A percentile compares a stretch with the other conserved stretches of the same genome.
Conservation (phyloP, 2,797 vertebrate species). For the Todus mexicanus region DNA sequence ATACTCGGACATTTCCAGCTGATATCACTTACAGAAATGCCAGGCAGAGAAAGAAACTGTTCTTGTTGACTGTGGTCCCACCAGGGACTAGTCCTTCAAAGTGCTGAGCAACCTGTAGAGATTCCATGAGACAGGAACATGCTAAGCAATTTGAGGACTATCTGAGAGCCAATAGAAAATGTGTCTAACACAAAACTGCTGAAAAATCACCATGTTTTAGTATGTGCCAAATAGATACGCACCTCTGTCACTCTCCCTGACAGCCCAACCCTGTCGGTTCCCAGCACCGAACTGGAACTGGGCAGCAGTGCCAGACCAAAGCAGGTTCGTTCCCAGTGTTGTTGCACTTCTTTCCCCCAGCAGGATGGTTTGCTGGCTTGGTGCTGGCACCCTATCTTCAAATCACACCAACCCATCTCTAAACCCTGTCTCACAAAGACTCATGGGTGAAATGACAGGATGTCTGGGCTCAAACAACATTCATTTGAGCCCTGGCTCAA, state of each 20-base stretch:
- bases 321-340: not conserved
- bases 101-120: not conserved
- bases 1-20: not conserved
- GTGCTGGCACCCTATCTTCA: not conserved
- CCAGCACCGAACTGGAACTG: not conserved
- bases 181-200: not conserved
- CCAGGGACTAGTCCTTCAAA: not conserved
- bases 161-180: not conserved
- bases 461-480: not conserved
- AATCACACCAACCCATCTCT: not conserved
- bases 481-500: not conserved
- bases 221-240: not conserved
- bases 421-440: not conserved
- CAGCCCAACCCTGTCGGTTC: not conserved
- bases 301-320: not conserved
- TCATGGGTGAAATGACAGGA: not conserved
- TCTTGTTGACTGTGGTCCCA: not conserved
- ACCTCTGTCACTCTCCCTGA: not conserved
- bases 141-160: not conserved
- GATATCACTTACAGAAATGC: not conserved
- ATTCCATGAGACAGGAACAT: not conserved
- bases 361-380: not conserved
- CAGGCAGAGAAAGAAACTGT: not conserved
- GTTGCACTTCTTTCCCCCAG: not conserved
- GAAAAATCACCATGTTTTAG: not conserved